Base-by-base conservation (phyloP, 2,113 vertebrate species). In the Ptilorrhoa leucosticta region DNA sequence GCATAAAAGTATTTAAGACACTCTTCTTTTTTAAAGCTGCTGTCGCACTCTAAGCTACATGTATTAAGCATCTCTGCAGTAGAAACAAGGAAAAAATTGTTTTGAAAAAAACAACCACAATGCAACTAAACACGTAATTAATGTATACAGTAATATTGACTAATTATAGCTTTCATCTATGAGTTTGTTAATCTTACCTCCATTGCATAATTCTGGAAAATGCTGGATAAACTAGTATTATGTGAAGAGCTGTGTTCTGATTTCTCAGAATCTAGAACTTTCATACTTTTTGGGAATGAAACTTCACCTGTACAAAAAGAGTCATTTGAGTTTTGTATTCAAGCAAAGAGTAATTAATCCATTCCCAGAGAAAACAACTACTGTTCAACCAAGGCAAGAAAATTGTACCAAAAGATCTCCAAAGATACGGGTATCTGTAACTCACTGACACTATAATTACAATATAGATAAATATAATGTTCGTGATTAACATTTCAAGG, bases 171-270 rank as follows among this genome's bases (percentile, higher is more conserved):
- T 86, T 90, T 88, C 19, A 65, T 48, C 40, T 89, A 15, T 16
- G 7, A 84, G 37, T 69, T 71, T 56, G 78, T 78, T 80, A 69
- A 51, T 91, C 79, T 98, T 97, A 99, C 99, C 99, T 99, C 99
- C 96, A 99, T 98, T 33, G 99, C 98, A 95, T 98, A 99, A 95
- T 99, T 99, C 97, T 99, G 99, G 96, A 98, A 99, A 96, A 99
- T 99, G 97, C 99, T 99, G 28, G 99, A 99, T 90, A 99, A 98
- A 96, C 99, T 99, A 50, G 99, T 99, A 73, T 99, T 98, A 93
- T 98, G 98, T 40, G 98, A 99, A 69, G 99, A 99, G 83, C 98
- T 97, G 65, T 98, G 99, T 71, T 99, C 98, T 86, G 98, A 98
- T 88, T 98, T 98, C 80, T 99, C 99, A 39, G 98, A 98, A 95